These are phyloP conservation scores for Drosophila prolongata DNA, from an alignment of 2,888 invertebrate species.

Conservation along the genomic window DNA sequence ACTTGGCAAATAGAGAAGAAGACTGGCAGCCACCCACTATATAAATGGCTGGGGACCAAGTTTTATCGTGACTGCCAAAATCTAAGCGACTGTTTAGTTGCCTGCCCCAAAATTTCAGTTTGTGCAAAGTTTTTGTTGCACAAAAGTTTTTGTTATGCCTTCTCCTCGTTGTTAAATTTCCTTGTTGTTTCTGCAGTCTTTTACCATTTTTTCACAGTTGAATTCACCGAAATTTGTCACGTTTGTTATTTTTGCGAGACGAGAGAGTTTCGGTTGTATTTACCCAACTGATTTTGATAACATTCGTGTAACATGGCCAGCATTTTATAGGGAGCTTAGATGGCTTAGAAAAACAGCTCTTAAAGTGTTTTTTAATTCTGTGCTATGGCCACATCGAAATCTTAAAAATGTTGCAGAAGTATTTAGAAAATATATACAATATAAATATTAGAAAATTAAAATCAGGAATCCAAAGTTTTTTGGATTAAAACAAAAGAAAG, in stretches of 20 bases:
- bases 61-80: constrained; percentile 46
- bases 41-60: constrained; percentile 28
- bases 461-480: too few species aligned
- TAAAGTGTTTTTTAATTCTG: not conserved
- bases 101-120: constrained; percentile 19
- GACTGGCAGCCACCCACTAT: constrained; percentile 25
- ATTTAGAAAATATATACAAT: too few species aligned
- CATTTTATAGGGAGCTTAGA: constrained; percentile 18
- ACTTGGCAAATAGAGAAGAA: constrained; percentile 65
- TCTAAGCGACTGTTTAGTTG: constrained; percentile 59
- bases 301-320: constrained; percentile 79
- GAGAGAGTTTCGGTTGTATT: constrained; percentile 70
- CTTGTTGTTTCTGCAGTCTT: constrained; percentile 49
- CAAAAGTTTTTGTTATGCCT: constrained; percentile 73
- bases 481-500: too few species aligned
- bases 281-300: constrained; percentile 84
- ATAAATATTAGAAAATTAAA: too few species aligned
- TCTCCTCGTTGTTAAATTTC: constrained; percentile 28
- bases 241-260: constrained; percentile 79
- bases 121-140: constrained; percentile 74
- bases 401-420: too few species aligned
- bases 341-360: not conserved
- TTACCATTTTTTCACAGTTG: constrained; percentile 69
- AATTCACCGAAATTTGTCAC: constrained; percentile 83
- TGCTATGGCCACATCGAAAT: not conserved